Percentiles rank a stretch among this genome's conserved stretches.
Conservation (phyloP, 2,888 invertebrate genomes). For the Apamea anceps region DNA sequence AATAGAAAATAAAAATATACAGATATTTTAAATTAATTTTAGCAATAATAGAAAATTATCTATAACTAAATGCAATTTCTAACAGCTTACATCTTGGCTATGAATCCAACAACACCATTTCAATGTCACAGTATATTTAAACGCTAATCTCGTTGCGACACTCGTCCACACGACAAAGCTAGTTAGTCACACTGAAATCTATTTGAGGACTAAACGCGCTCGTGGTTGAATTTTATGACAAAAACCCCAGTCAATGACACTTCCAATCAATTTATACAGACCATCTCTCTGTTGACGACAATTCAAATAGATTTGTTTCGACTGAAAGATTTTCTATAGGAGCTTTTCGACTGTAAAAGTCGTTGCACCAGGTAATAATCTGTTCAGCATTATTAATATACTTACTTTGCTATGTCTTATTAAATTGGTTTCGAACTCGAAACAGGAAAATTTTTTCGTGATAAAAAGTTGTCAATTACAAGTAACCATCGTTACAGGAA, state of each 20-base stretch:
- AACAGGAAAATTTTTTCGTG: background rate
- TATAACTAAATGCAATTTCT: background rate
- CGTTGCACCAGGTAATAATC: slow-evolving; percentile 12
- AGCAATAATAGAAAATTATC: background rate
- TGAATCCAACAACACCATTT: slow-evolving; percentile 8
- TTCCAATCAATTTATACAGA: slow-evolving; percentile 36
- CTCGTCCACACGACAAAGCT: slow-evolving; percentile 15
- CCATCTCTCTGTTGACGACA: slow-evolving; percentile 6
- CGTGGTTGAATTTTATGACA: background rate
- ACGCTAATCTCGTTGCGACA: slow-evolving; percentile 10
- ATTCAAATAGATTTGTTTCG: slow-evolving; percentile 16
- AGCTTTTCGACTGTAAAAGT: slow-evolving; percentile 8
- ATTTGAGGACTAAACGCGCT: slow-evolving; percentile 26
- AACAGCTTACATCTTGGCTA: slow-evolving; percentile 12
- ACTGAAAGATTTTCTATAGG: slow-evolving; percentile 18
- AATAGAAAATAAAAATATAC: no score
- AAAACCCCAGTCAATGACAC: slow-evolving; percentile 54
- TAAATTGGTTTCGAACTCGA: background rate
- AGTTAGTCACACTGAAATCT: slow-evolving; percentile 29
- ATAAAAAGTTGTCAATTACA: slow-evolving; percentile 32
- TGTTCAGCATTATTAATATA: slow-evolving; percentile 14
- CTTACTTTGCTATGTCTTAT: slow-evolving; percentile 4
- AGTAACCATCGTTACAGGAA: background rate
- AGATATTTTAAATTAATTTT: background rate
- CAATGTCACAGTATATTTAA: slow-evolving; percentile 46